Conservation (phyloP, 2,113 vertebrate genomes). For the Anolis sagrei region DNA sequence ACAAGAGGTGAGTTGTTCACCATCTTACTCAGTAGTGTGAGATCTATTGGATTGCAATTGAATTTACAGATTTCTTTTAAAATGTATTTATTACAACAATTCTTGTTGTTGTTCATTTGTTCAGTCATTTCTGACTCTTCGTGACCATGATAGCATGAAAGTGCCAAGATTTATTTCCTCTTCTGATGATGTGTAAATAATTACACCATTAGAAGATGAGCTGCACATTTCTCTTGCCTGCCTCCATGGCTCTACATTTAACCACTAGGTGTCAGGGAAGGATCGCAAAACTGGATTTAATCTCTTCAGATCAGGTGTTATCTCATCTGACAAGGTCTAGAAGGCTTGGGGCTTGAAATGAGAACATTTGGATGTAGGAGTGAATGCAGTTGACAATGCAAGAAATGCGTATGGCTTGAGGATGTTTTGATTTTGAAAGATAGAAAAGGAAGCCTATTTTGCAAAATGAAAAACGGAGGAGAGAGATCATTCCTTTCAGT, state of each 20-base stretch:
- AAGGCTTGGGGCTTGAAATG: neutral
- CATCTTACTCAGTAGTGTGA: neutral
- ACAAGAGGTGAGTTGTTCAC: no score
- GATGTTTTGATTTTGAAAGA: neutral
- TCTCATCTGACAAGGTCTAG: neutral
- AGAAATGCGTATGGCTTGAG: neutral
- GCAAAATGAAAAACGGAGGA: no score
- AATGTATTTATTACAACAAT: neutral
- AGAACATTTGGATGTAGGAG: neutral
- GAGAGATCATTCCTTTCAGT: neutral
- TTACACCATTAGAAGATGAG: neutral
- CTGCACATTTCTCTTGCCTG: neutral
- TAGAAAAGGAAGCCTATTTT: no score
- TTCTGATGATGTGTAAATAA: neutral
- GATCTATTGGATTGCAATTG: neutral
- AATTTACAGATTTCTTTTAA: neutral
- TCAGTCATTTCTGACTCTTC: no score
- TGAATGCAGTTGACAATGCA: neutral
- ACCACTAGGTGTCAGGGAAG: slow-evolving; percentile 28
- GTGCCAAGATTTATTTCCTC: neutral
- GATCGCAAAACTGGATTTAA: neutral
- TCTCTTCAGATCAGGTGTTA: no score
- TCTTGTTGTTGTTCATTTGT: no score
- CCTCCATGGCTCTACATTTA: neutral
- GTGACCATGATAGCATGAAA: no score